These are phyloP conservation scores for Charaxes varanes DNA, from an alignment of 1,140 invertebrate species.

Conservation along the genomic window DNA sequence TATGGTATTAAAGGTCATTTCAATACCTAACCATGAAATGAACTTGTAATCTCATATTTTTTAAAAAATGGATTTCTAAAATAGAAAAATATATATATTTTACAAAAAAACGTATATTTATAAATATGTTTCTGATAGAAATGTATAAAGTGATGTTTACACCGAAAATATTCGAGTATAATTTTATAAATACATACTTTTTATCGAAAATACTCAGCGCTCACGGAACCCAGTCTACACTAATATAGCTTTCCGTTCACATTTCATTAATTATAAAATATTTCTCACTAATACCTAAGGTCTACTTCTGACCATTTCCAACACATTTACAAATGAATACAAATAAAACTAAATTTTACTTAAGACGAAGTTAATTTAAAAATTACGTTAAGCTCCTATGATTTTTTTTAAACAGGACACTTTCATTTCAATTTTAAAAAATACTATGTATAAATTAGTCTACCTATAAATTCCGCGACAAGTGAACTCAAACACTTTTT, in stretches of 20 bases:
- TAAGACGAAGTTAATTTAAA: too few relatives aligned
- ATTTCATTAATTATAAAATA: slow-evolving; percentile 1
- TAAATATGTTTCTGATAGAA: slow-evolving; percentile 2
- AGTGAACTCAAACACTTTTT: neutral
- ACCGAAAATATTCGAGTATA: slow-evolving; percentile 6
- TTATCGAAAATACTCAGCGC: neutral
- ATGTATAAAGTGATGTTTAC: neutral
- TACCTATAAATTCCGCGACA: slow-evolving; percentile 17
- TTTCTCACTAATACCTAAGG: slow-evolving; percentile 4
- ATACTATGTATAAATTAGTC: slow-evolving; percentile 14
- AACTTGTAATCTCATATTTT: neutral
- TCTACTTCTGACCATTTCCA: slow-evolving; percentile 7
- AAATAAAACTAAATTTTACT: neutral
- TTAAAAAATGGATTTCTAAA: slow-evolving; percentile 3
- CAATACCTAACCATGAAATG: neutral
- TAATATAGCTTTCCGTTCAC: slow-evolving; percentile 1
- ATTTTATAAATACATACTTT: slow-evolving; percentile 4
- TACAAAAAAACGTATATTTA: slow-evolving; percentile 1
- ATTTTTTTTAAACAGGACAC: too few relatives aligned
- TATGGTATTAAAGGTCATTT: neutral
- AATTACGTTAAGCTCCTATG: too few relatives aligned
- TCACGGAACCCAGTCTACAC: neutral
- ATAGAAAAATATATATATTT: slow-evolving; percentile 3
- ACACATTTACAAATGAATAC: slow-evolving; percentile 8
- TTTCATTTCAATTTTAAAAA: slow-evolving; percentile 6